Base-by-base conservation (phyloP, 2,888 invertebrate species). In the Eumerus sabulonum region DNA sequence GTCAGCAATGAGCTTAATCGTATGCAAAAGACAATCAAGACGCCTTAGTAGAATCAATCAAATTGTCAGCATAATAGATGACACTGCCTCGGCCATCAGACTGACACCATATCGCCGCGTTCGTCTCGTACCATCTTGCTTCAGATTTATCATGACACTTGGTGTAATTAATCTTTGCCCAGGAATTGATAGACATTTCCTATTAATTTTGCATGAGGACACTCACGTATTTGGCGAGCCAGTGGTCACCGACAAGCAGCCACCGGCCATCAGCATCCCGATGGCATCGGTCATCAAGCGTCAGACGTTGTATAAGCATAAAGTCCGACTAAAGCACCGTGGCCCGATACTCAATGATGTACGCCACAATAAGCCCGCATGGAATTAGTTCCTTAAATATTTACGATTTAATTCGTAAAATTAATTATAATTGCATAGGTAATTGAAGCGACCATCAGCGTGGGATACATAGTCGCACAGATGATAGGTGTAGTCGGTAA, bases 361-460 rank as follows among this genome's bases (percentile, higher is more conserved):
- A 63, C 27, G 18, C 38, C 51, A 47, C 73, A 72, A 67, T 62
- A 72, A 17, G 38, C 67, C 63, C 5, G n/a, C 38, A 36, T 17
- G 36, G 50, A 63, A 77, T 77, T 77, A 77, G 73, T 57, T 68
- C 44, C 63, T 77, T 59, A 77, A 77, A 73, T 76, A 85, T 86
- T 85, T 83, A 84, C 84, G 85, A 86, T 86, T 86, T 85, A 85
- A 84, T 86, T 84, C 85, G 84, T 83, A 85, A 85, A 85, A 86
- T 85, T 86, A 85, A 86, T 86, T 85, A 84, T 85, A 77, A 63
- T 72, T 77, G 77, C 77, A 84, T 84, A 84, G 54, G 66, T 66
- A 81, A 81, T 67, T 82, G 71, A 60, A 27, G 63, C 66, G 51
- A 73, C 67, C 40, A 16, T 36, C 12, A 36, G 36, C 36, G 5